phyloP scores from a whole-genome alignment of 2,797 vertebrate genomes.

The Graptemys geographica region DNA sequence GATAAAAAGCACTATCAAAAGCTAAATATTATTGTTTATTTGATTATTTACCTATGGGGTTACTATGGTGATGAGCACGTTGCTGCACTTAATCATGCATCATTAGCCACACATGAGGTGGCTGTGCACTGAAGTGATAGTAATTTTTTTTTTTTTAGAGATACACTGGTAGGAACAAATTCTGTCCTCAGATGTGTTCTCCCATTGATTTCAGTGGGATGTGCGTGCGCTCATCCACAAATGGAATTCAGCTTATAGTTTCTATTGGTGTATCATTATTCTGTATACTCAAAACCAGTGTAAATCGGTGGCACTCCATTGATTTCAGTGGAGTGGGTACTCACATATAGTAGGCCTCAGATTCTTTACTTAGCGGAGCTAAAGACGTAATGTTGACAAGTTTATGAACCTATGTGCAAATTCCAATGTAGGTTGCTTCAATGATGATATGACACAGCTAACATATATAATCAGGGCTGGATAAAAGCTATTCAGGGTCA shows the following conservation, averaged over 20 bases:
- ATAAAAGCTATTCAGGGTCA: not conserved
- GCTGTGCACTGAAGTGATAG: not conserved
- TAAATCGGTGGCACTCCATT: not conserved
- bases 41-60: not conserved
- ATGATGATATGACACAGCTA: not conserved
- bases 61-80: not conserved
- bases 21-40: conserved; percentile 6
- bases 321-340: not conserved
- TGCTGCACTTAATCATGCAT: conserved; percentile 19
- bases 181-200: conserved; percentile 15
- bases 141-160: conserved; percentile 36
- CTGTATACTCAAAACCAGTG: not conserved
- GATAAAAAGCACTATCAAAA: conserved; percentile 2
- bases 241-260: conserved; percentile 14
- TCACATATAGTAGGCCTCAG: not conserved
- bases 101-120: not conserved
- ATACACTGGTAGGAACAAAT: not conserved
- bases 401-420: not conserved
- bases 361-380: not conserved
- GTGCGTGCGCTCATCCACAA: not conserved
- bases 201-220: not conserved
- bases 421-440: not conserved
- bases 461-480: not conserved
- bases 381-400: not conserved
- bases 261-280: not conserved